A percentile compares a stretch with the other conserved stretches of the same genome.
Evolutionary conservation across 2,797 vertebrate genomes (phyloP).

Genomic region (Smutsia gigantea): DNA sequence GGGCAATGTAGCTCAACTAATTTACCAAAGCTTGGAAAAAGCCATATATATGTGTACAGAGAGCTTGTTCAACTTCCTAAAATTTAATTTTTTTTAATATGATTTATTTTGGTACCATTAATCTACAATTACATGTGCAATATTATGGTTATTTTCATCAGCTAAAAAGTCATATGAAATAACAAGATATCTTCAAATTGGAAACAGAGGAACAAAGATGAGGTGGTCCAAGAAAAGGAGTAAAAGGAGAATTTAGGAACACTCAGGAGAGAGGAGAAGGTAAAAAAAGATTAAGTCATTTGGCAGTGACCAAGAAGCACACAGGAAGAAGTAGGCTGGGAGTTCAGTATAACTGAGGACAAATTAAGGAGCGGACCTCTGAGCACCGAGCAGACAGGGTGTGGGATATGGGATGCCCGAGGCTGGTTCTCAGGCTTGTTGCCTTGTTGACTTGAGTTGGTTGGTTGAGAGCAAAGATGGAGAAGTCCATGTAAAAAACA

Average conservation of each 20-base stretch:
- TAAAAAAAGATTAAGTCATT: neutral
- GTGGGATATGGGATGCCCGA: no score
- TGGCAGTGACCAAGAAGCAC: neutral
- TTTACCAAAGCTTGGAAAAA: neutral
- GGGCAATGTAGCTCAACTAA: neutral
- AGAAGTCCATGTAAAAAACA: neutral
- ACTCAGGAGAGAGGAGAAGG: neutral
- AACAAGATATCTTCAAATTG: neutral
- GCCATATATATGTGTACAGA: neutral
- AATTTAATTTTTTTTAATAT: no score
- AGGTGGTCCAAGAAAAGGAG: neutral
- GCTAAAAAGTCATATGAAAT: conserved; percentile 11
- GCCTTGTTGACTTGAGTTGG: neutral
- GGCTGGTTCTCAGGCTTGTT: neutral
- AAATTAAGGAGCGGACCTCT: neutral
- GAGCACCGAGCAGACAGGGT: neutral
- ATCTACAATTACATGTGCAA: no score
- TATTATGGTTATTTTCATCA: neutral
- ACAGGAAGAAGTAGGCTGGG: neutral
- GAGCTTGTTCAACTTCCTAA: neutral
- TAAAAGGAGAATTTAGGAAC: neutral
- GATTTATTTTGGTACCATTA: no score
- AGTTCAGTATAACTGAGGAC: neutral
- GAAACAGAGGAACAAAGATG: neutral
- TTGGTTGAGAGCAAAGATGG: neutral